A percentile compares a stretch with the other conserved stretches of the same genome.
Conservation (phyloP, 1,140 invertebrate species). For the Zophobas morio region DNA sequence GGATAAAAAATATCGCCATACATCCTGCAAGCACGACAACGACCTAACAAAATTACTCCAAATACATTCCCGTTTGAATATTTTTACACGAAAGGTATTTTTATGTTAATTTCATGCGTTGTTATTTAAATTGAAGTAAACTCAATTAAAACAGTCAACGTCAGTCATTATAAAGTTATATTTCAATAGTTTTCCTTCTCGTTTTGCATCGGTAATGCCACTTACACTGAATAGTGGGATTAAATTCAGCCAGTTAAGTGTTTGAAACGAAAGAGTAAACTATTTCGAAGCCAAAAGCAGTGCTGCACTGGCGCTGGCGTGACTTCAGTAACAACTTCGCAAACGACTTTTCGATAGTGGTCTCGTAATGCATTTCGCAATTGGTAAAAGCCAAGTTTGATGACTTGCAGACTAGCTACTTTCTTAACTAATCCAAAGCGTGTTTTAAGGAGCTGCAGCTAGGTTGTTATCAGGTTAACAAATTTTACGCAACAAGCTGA, state of each 20-base stretch:
- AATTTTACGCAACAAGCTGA: background rate
- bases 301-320: slow-evolving; percentile 32
- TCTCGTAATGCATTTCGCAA: slow-evolving; percentile 46
- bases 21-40: slow-evolving; percentile 53
- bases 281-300: slow-evolving; percentile 36
- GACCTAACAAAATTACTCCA: slow-evolving; percentile 51
- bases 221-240: slow-evolving; percentile 11
- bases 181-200: slow-evolving; percentile 18
- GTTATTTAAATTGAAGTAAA: slow-evolving; percentile 32
- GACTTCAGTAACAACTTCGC: slow-evolving; percentile 47
- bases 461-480: background rate
- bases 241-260: slow-evolving; percentile 38
- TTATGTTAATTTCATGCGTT: slow-evolving; percentile 40
- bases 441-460: slow-evolving; percentile 8
- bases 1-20: slow-evolving; percentile 52
- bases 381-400: slow-evolving; percentile 47
- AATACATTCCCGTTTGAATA: slow-evolving; percentile 45
- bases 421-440: slow-evolving; percentile 37
- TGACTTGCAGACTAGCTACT: slow-evolving; percentile 39
- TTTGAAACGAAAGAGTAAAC: slow-evolving; percentile 16
- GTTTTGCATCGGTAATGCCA: background rate
- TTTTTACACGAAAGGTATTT: slow-evolving; percentile 46
- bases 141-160: slow-evolving; percentile 5
- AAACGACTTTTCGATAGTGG: slow-evolving; percentile 48
- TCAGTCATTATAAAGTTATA: slow-evolving; percentile 9